Base-by-base conservation (phyloP, 2,113 vertebrate genomes). In the Addax nasomaculatus region DNA sequence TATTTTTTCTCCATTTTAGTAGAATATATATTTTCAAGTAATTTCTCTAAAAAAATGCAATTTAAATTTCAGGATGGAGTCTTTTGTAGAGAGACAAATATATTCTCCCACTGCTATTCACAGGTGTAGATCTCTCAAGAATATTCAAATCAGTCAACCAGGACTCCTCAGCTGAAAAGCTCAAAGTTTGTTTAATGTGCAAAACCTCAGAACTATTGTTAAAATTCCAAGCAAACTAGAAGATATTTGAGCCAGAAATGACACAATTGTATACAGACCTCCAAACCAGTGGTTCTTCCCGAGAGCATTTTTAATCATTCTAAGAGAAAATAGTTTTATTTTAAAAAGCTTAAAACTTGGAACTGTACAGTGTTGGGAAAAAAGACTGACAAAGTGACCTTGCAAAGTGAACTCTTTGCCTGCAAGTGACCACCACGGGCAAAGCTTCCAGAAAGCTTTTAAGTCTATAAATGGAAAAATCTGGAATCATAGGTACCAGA, bases 171-270 rank as follows among this genome's bases (percentile, higher is more conserved):
- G 51, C 5, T 91, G 67, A 95, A 89, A 8, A 89, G 13, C 67
- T 85, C 70, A 58, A 79, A 90, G 47, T 57, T 13, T 97, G 93
- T 85, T 94, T 90, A 93, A 49, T 47, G 39, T 93, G 36, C 30
- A 96, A 98, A 94, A 58, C 95, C 85, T 97, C 90, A 97, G 86
- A 89, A 86, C 85, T 92, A 91, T 90, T 98, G 94, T 97, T 98
- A 97, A 98, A 97, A 98, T 98, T 97, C 96, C 92, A 97, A 93
- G 80, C 30, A 96, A 95, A 96, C 96, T 96, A 51, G 83, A 96
- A 97, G 90, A 45, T 73, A 97, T 84, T 94, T 96, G 93, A 98
- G 83, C n/a, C 87, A 98, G 94, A 98, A 97, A 97, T 95, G 85
- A 89, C 83, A 96, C 88, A 95, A 88, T 57, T 97, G 80, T 85